Evolutionary conservation across 2,113 vertebrate species (phyloP), one percentile per base, ranked within the genome.

Genomic region (rat (Rattus norvegicus)): DNA sequence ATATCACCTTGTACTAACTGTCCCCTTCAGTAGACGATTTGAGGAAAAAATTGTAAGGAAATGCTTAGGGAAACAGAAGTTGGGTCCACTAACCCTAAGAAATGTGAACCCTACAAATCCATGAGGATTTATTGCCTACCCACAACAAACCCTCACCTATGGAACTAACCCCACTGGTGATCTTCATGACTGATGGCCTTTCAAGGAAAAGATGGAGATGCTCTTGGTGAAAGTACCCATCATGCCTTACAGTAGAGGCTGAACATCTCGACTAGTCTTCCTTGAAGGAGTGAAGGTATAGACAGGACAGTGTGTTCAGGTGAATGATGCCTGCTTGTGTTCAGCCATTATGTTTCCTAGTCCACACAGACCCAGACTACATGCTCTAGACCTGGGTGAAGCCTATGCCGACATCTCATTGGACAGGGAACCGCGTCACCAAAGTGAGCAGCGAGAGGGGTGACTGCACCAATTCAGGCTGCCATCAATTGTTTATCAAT

Each of bases 401-500:
- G 85, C 47, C 36, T 20, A 80, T 16, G 1, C 1, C 2, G 24
- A 56, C 10, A 26, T 63, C 49, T 65, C n/a, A 17, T 0, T 16
- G 36, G n/a, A 49, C 33, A 67, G 56, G 13, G 19, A 43, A 59
- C 72, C 36, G 80, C 61, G 20, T 65, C 63, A 69, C 39, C 76
- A 10, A 92, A 93, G 92, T 73, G 91, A 88, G 95, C 96, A 91
- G 80, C 88, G 12, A 88, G 72, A 12, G 7, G 26, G 69, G 79
- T 11, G 54, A 56, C 9, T 7, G n/a, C 22, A 61, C 81, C 63
- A 80, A 69, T 43, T 54, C 61, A 92, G 90, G 33, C 30, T 69
- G 67, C 80, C 79, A 81, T 79, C 87, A 93, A 86, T 11, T 63
- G 94, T 76, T 94, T 79, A 90, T 86, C 90, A 93, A 96, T 95